phyloP scores from a whole-genome alignment of 2,888 invertebrate species.

The Cephus sareptanus region DNA sequence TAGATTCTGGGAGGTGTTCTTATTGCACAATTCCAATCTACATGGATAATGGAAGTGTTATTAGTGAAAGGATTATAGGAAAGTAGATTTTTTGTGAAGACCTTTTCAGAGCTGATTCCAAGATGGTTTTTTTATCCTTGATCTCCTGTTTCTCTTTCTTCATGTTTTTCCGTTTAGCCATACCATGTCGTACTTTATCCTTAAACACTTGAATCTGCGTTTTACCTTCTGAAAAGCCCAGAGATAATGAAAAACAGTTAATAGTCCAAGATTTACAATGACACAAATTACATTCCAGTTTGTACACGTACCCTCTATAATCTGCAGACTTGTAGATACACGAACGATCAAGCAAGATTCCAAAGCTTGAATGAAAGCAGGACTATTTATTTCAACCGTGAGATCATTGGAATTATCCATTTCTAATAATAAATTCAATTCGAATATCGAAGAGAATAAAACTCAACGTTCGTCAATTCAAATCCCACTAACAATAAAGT shows the following conservation, averaged over 20 bases:
- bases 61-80: not conserved
- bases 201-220: conserved; percentile 12
- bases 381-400: not conserved
- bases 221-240: conserved; percentile 14
- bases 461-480: not conserved
- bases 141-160: conserved; percentile 17
- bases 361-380: not conserved
- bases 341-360: not conserved
- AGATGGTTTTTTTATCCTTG: conserved; percentile 13
- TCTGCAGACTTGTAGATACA: not conserved
- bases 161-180: conserved; percentile 19
- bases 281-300: not conserved
- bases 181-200: conserved; percentile 12
- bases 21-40: not conserved
- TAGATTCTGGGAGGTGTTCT: not conserved
- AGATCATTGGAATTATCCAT: not conserved
- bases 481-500: no score
- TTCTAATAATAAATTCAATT: not conserved
- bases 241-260: not conserved
- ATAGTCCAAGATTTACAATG: not conserved
- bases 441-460: not conserved
- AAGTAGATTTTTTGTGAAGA: not conserved
- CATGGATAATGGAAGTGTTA: not conserved
- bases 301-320: not conserved
- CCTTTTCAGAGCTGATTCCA: conserved; percentile 18